Evolutionary conservation across 2,797 vertebrate genomes (phyloP).

Genomic region (Gephyroberyx darwinii): DNA sequence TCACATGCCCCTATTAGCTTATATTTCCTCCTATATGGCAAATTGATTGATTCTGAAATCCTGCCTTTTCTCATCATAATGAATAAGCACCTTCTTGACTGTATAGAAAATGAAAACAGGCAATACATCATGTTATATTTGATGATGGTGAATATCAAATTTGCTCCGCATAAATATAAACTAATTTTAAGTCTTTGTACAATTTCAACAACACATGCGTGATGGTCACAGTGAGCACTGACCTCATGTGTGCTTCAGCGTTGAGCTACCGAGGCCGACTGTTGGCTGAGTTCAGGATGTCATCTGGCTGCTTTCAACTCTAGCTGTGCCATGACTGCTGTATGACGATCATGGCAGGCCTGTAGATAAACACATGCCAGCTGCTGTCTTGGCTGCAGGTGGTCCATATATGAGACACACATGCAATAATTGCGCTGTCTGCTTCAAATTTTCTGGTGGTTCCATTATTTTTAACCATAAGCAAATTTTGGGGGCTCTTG

Average conservation of each 20-base stretch:
- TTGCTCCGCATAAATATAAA: background rate
- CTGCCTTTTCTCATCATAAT: constrained; percentile 34
- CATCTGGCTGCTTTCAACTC: constrained; percentile 54
- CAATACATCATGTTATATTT: constrained; percentile 15
- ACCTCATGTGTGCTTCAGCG: constrained; percentile 27
- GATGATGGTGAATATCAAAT: constrained; percentile 3
- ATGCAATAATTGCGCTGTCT: constrained; percentile 61
- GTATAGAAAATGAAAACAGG: constrained; percentile 46
- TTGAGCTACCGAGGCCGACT: constrained; percentile 31
- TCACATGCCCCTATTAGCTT: no score
- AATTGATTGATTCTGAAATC: constrained; percentile 61
- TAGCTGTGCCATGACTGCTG: constrained; percentile 51
- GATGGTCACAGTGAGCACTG: constrained; percentile 24
- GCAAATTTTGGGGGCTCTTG: constrained; percentile 28
- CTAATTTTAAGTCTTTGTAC: background rate
- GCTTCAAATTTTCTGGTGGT: constrained; percentile 44
- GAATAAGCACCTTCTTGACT: constrained; percentile 30
- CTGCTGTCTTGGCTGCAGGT: constrained; percentile 76
- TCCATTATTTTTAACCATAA: constrained; percentile 30
- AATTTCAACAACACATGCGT: constrained; percentile 13
- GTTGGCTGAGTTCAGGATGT: constrained; percentile 42
- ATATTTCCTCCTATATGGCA: background rate
- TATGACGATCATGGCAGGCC: constrained; percentile 47
- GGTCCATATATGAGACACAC: constrained; percentile 66
- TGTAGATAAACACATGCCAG: constrained; percentile 67